phyloP scores from a whole-genome alignment of 30 jellyfish, hydroid and myxozoan species.

The Catostylus mosaicus region DNA sequence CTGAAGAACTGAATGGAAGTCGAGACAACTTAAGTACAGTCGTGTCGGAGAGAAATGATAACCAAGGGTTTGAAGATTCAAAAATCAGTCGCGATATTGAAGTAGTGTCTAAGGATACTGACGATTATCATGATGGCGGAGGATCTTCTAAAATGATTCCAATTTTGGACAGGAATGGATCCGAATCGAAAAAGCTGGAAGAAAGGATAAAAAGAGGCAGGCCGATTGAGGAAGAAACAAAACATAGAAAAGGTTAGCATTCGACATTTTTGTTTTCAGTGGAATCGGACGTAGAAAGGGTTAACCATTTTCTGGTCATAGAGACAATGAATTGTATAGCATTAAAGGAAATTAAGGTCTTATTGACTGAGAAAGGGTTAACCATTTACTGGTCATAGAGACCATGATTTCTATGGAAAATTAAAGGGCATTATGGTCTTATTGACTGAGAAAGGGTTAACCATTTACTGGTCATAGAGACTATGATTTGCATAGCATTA shows the following conservation, averaged over 20 bases:
- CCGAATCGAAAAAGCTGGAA: slow-evolving; percentile 45
- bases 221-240: slow-evolving; percentile 42
- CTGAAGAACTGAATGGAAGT: slow-evolving; percentile 74
- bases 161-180: slow-evolving; percentile 8
- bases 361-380: no score
- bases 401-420: no score
- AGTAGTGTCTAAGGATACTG: neutral
- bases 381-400: no score
- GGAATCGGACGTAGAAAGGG: no score
- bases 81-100: slow-evolving; percentile 12
- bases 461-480: no score
- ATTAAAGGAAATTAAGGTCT: no score
- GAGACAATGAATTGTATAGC: no score
- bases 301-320: no score
- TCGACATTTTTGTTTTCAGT: neutral
- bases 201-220: slow-evolving; percentile 42
- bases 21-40: slow-evolving; percentile 43
- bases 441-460: no score
- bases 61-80: slow-evolving; percentile 32
- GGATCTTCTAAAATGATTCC: neutral
- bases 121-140: slow-evolving; percentile 1
- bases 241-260: slow-evolving; percentile 52
- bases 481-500: no score
- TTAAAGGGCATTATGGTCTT: no score
- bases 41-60: slow-evolving; percentile 31